Evolutionary conservation across 2,888 invertebrate genomes (phyloP).

Genomic region (Alcis repandata): DNA sequence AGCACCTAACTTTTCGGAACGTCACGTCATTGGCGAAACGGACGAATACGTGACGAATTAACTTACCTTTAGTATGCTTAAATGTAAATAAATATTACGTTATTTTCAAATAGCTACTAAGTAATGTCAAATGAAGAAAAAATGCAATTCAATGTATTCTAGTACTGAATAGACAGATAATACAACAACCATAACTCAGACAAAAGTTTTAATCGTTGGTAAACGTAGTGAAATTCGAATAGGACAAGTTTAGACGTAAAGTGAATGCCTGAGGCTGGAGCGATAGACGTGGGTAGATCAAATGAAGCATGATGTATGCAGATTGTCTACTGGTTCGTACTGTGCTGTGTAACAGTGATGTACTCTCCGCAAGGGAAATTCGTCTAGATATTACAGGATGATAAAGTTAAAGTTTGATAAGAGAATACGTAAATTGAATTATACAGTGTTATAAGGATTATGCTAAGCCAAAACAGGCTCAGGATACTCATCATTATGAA

Average conservation of each 20-base stretch:
- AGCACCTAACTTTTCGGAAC: no score
- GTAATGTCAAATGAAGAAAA: no score
- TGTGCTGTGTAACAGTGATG: slow-evolving; percentile 12
- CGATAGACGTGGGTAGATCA: slow-evolving; percentile 13
- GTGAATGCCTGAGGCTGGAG: slow-evolving; percentile 11
- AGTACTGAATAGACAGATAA: neutral
- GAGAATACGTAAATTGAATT: slow-evolving; percentile 12
- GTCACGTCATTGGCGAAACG: no score
- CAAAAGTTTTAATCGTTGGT: slow-evolving; percentile 19
- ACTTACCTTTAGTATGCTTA: no score
- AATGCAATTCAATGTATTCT: no score
- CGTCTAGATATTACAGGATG: slow-evolving; percentile 28
- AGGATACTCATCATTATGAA: no score
- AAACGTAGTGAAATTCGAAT: slow-evolving; percentile 6
- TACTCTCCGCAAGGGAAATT: slow-evolving; percentile 37
- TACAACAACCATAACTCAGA: neutral
- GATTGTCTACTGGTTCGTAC: slow-evolving; percentile 21
- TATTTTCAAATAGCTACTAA: neutral
- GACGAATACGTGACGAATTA: no score
- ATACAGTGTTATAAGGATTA: neutral
- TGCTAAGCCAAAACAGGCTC: no score
- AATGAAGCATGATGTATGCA: slow-evolving; percentile 12
- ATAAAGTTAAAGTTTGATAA: slow-evolving; percentile 19
- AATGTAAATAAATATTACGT: no score
- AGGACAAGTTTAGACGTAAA: slow-evolving; percentile 14